Conservation (phyloP, 1,140 invertebrate genomes). For the Drosophila repleta region DNA sequence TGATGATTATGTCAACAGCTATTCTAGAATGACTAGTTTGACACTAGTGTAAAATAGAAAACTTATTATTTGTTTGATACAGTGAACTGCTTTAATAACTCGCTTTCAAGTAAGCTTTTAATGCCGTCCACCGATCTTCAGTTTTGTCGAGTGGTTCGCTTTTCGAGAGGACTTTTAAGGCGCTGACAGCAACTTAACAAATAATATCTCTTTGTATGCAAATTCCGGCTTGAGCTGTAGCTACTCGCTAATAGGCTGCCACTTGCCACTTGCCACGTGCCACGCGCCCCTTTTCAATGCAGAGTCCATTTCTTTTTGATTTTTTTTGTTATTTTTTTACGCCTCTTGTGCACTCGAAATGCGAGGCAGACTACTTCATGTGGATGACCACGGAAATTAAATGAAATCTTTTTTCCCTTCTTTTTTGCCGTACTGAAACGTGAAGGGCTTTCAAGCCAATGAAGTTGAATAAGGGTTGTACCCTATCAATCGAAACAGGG, state of each 20-base stretch:
- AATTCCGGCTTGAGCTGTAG: constrained; percentile 57
- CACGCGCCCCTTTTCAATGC: constrained; percentile 27
- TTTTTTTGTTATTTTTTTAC: constrained; percentile 30
- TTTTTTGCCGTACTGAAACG: constrained; percentile 25
- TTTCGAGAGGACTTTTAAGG: constrained; percentile 41
- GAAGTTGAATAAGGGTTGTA: constrained; percentile 2
- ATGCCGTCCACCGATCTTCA: not conserved
- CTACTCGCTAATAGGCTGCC: constrained; percentile 57
- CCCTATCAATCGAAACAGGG: not conserved
- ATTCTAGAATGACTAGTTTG: no score
- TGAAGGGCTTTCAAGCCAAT: constrained; percentile 50
- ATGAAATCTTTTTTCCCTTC: constrained; percentile 60
- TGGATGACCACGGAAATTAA: constrained; percentile 78
- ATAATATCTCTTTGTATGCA: constrained; percentile 70
- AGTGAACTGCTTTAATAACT: no score
- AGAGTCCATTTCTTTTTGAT: constrained; percentile 23
- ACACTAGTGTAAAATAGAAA: no score
- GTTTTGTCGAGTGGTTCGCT: not conserved
- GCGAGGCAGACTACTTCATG: constrained; percentile 73
- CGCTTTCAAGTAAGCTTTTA: no score
- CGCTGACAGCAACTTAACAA: constrained; percentile 57
- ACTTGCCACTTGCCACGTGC: constrained; percentile 12
- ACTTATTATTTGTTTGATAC: no score
- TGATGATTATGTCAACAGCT: not conserved
- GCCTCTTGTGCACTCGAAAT: constrained; percentile 60